Conservation (phyloP, 2,797 vertebrate genomes). For the Sardinella longiceps region DNA sequence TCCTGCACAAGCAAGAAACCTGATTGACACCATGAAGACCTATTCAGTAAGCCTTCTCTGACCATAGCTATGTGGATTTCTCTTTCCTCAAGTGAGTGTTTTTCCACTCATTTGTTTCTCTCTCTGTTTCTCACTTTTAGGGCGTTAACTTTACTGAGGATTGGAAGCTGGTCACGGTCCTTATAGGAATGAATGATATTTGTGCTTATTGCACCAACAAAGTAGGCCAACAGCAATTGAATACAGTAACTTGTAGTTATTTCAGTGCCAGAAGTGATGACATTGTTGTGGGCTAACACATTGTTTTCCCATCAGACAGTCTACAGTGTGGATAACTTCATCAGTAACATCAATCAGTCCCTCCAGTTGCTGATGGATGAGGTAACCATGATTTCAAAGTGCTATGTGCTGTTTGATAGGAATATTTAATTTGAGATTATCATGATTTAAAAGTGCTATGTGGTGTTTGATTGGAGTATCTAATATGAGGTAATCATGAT, state of each 20-base stretch:
- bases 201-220: constrained; percentile 67
- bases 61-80: not conserved
- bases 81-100: not conserved
- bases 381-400: constrained; percentile 47
- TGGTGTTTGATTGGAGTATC: too few relatives aligned
- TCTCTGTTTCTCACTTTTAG: constrained; percentile 49
- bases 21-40: constrained; percentile 67
- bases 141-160: constrained; percentile 68
- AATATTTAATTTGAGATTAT: constrained; percentile 62
- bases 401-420: too few relatives aligned
- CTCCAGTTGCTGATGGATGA: constrained; percentile 69
- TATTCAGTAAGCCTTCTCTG: constrained; percentile 60
- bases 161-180: constrained; percentile 72
- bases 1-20: constrained; percentile 63
- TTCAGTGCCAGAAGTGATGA: too few relatives aligned
- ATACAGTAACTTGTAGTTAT: not conserved
- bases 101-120: not conserved
- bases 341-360: constrained; percentile 62
- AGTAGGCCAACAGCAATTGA: not conserved
- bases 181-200: constrained; percentile 74
- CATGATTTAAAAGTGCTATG: too few relatives aligned
- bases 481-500: constrained; percentile 60
- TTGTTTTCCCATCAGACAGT: constrained; percentile 54
- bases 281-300: not conserved
- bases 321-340: constrained; percentile 68